Base-by-base conservation (phyloP, 2,888 invertebrate species). In the Phortica magna region DNA sequence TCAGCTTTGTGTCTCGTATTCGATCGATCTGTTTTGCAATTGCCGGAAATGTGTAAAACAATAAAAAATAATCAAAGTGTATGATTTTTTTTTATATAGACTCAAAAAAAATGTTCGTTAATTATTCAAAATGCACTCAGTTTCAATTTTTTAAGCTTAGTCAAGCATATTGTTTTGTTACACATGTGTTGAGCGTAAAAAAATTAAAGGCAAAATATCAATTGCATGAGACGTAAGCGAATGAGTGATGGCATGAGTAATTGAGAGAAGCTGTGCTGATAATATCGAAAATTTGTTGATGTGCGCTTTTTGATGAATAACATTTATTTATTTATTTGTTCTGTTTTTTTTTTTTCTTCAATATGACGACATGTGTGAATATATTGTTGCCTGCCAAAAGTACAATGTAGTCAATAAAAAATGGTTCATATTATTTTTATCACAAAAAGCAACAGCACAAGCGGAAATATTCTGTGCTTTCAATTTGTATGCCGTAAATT, bases 1-100 rank as follows among this genome's bases (percentile, higher is more conserved):
- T 48, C 48, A 48, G 48, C 14, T 48, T 14, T 9, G 48, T 48
- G 48, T 48, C 9, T 48, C 14, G 7, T 48, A 48, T 48, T 59
- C n/a, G 19, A 48, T 12, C 9, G 48, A 48, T 48, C 14, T 48
- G 48, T 14, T 48, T 31, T 19, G 31, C 19, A 19, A 41, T 7
- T 67, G 43, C 42, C 67, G 67, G 67, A 67, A 67, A 41, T 65
- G 7, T 39, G 65, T 41, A n/a, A 5, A 17, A 64, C 67, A 67
- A 39, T 42, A 39, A 17, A 10, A 67, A 59, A 17, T n/a, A 59
- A 59, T 59, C 59, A 59, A 64, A 64, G 4, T 64, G 19, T 9
- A 64, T 12, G 64, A 31, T 31, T 31, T 31, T 31, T 31, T 31
- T 31, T 31, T 31, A 31, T 31, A 31, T 48, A 12, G 48, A 48